Conservation (phyloP, 2,888 invertebrate species). For the Xestia xanthographa region DNA sequence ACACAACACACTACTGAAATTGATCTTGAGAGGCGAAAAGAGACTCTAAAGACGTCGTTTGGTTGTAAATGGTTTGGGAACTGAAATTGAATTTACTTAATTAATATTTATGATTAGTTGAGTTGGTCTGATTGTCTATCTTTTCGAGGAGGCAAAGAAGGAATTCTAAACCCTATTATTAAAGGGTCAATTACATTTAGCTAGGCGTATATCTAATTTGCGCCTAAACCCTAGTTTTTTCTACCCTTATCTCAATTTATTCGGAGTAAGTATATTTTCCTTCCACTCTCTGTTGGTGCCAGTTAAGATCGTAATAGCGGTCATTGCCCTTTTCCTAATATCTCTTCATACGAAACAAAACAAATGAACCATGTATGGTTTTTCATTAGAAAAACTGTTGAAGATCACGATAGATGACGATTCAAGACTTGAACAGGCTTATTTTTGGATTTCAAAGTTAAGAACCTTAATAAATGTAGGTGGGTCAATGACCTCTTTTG, state of each 20-base stretch:
- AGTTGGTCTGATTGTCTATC: background rate
- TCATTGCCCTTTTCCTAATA: no score
- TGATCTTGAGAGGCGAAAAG: conserved; percentile 67
- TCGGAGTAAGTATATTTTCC: background rate
- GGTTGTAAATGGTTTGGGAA: background rate
- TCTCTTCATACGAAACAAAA: no score
- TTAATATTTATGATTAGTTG: background rate
- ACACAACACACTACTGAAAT: conserved; percentile 79
- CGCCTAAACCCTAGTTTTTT: background rate
- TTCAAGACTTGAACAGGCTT: no score
- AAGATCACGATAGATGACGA: no score
- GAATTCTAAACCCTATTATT: background rate
- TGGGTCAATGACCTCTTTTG: no score
- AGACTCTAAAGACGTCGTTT: conserved; percentile 41
- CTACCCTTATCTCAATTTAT: background rate
- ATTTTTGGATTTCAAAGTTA: no score
- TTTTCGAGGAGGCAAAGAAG: background rate
- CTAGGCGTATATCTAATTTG: background rate
- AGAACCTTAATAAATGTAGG: no score
- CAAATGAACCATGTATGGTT: no score
- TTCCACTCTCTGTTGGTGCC: background rate
- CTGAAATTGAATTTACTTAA: conserved; percentile 8
- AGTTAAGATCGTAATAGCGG: no score
- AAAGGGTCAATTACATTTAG: background rate
- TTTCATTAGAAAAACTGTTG: no score